Percentiles rank a stretch among this genome's conserved stretches.
phyloP scores from a whole-genome alignment of 2,888 invertebrate genomes.

The Microplitis deprimator region DNA sequence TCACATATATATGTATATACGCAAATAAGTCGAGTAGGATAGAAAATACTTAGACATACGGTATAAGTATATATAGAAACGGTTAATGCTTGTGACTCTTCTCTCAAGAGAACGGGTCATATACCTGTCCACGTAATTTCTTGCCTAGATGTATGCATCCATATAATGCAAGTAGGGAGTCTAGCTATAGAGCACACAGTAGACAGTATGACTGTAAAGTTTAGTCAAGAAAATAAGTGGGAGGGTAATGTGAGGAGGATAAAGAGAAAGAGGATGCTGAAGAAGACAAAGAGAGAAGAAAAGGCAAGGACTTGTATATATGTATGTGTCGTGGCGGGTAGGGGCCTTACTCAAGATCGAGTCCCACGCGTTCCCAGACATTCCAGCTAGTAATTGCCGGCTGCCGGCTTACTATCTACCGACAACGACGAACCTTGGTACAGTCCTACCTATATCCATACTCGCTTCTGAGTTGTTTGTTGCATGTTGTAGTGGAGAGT shows the following conservation, averaged over 20 bases:
- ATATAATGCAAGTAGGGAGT: slow-evolving; percentile 45
- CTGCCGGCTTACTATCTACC: slow-evolving; percentile 63
- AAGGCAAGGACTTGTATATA: slow-evolving; percentile 38
- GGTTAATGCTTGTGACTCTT: background rate
- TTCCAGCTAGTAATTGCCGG: slow-evolving; percentile 68
- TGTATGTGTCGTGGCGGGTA: slow-evolving; percentile 47
- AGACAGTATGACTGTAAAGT: slow-evolving; percentile 19
- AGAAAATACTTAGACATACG: background rate
- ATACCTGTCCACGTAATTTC: slow-evolving; percentile 47
- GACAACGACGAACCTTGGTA: slow-evolving; percentile 51
- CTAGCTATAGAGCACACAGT: slow-evolving; percentile 12
- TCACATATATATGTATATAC: background rate
- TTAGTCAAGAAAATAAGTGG: background rate
- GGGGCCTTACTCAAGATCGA: slow-evolving; percentile 60
- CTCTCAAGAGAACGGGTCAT: background rate
- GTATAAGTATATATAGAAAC: slow-evolving; percentile 19
- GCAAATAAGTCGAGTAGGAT: background rate
- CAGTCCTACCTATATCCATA: slow-evolving; percentile 14
- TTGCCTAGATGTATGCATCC: slow-evolving; percentile 46
- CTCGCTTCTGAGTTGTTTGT: slow-evolving; percentile 29
- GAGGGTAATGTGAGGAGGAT: slow-evolving; percentile 11
- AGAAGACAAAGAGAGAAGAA: slow-evolving; percentile 25
- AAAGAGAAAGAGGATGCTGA: slow-evolving; percentile 33
- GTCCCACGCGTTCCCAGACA: slow-evolving; percentile 69
- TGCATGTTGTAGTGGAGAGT: slow-evolving; percentile 25